Percentiles rank a stretch among this genome's conserved stretches.
Evolutionary conservation across 2,113 vertebrate genomes (phyloP).

Genomic region (Lophius piscatorius): DNA sequence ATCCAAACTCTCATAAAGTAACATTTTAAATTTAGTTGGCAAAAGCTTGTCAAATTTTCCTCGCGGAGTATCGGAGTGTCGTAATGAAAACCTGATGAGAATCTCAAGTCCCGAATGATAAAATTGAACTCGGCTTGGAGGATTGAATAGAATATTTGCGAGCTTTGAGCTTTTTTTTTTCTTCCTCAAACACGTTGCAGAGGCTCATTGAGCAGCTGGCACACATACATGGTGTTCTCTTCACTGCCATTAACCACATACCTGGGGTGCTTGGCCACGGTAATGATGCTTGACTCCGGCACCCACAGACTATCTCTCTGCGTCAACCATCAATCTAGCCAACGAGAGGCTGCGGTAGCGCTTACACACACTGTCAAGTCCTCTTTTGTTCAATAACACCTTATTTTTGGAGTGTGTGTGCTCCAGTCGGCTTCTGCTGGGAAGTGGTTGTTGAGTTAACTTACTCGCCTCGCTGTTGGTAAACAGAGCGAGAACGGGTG

Average conservation of each 20-base stretch:
- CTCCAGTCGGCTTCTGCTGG: not conserved
- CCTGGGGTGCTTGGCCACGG: constrained; percentile 61
- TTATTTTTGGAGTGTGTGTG: not conserved
- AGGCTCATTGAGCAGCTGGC: constrained; percentile 61
- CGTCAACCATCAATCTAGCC: constrained; percentile 58
- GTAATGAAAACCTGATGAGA: constrained; percentile 50
- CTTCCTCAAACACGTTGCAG: constrained; percentile 13
- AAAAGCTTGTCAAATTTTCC: no score
- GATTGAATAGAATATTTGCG: constrained; percentile 36
- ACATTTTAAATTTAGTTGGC: constrained; percentile 37
- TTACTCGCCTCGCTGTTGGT: constrained; percentile 19
- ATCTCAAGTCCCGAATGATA: constrained; percentile 30
- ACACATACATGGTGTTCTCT: constrained; percentile 51
- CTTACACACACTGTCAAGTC: constrained; percentile 10
- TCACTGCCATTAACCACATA: constrained; percentile 65
- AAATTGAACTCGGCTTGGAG: constrained; percentile 36
- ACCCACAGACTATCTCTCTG: constrained; percentile 48
- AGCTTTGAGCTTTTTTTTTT: constrained; percentile 37
- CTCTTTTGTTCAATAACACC: constrained; percentile 31
- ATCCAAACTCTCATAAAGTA: constrained; percentile 30
- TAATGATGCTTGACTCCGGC: constrained; percentile 71
- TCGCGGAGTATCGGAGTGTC: constrained; percentile 21
- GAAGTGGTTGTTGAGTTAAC: constrained; percentile 16
- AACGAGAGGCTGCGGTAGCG: constrained; percentile 30
- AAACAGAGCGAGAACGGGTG: constrained; percentile 24